These are phyloP conservation scores for Trachemys scripta DNA, from an alignment of 2,113 vertebrate species.

Conservation along the genomic window DNA sequence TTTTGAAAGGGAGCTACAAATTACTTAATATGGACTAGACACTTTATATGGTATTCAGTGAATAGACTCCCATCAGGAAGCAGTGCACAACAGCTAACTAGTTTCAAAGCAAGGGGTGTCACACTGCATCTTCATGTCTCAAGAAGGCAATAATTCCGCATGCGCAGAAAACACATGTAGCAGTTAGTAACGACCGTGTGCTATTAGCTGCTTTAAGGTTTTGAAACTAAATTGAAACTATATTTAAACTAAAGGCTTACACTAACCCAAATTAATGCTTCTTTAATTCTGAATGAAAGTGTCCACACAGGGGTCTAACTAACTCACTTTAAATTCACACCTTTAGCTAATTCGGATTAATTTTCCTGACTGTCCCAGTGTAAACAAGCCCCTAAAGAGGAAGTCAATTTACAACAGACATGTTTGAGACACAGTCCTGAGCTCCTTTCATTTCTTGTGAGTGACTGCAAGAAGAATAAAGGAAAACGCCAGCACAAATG, in stretches of 20 bases:
- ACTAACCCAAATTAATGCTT: no score
- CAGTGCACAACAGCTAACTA: background rate
- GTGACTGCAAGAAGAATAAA: conserved; percentile 60
- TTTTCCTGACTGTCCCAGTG: no score
- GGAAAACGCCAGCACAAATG: conserved; percentile 46
- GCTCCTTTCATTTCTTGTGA: conserved; percentile 63
- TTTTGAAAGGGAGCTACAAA: background rate
- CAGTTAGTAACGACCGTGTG: background rate
- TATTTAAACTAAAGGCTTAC: background rate
- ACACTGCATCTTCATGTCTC: background rate
- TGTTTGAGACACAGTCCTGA: conserved; percentile 55
- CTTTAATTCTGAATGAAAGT: no score
- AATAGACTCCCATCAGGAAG: background rate
- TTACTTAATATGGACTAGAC: background rate
- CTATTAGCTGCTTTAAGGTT: conserved; percentile 35
- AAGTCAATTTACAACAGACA: conserved; percentile 59
- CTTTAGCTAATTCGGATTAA: no score
- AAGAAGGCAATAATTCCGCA: background rate
- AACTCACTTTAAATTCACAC: no score
- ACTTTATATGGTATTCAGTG: background rate
- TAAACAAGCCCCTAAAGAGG: conserved; percentile 55
- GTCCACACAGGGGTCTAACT: no score
- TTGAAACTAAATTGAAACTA: background rate
- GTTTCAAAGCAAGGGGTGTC: background rate
- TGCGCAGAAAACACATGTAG: background rate